Evolutionary conservation across 2,113 vertebrate species (phyloP).

Genomic region (Rhizomys pruinosus): DNA sequence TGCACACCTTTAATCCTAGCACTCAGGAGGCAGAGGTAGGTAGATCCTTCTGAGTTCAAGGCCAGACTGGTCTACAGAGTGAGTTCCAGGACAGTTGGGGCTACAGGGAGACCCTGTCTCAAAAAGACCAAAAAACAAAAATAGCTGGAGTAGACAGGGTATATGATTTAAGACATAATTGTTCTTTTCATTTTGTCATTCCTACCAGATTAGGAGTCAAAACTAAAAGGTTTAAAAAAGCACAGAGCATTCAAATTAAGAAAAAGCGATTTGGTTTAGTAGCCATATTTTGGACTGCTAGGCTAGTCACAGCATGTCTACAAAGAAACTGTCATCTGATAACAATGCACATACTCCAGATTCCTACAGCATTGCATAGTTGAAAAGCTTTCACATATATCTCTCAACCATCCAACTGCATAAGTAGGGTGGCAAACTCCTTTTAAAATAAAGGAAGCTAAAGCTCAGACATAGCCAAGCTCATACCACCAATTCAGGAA

Average conservation of each 20-base stretch:
- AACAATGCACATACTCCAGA: not conserved
- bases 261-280: conserved; percentile 41
- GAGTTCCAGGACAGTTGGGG: too few species aligned
- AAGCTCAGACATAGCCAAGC: not conserved
- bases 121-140: too few species aligned
- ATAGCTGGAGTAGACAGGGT: conserved; percentile 53
- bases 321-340: conserved; percentile 1
- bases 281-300: conserved; percentile 33
- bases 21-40: too few species aligned
- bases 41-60: too few species aligned
- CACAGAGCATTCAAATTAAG: conserved; percentile 44
- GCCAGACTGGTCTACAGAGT: too few species aligned
- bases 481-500: conserved; percentile 16
- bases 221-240: conserved; percentile 38
- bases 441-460: conserved; percentile 58
- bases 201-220: conserved; percentile 37
- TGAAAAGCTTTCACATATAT: conserved; percentile 33
- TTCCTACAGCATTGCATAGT: not conserved
- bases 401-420: not conserved
- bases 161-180: conserved; percentile 51
- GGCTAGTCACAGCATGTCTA: conserved; percentile 33
- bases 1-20: too few species aligned
- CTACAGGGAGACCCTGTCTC: too few species aligned
- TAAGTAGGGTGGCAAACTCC: conserved; percentile 15
- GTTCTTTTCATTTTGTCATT: conserved; percentile 49